Evolutionary conservation across 2,888 invertebrate genomes (phyloP).

Genomic region (Drosophila emarginata): DNA sequence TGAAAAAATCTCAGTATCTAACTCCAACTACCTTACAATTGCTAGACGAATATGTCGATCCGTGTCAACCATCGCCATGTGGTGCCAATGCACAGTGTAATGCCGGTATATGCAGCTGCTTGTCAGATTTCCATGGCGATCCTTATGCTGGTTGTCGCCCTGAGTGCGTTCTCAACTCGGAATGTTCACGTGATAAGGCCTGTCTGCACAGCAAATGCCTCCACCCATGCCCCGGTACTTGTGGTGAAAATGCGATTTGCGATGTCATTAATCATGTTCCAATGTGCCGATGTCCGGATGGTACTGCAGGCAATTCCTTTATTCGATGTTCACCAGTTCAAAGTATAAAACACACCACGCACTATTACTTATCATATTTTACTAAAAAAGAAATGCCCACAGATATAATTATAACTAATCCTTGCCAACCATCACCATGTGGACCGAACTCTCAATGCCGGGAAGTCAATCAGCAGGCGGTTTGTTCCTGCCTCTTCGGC

Average conservation of each 20-base stretch:
- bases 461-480: conserved; percentile 88
- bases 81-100: conserved; percentile 87
- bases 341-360: conserved; percentile 40
- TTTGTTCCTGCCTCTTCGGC: conserved; percentile 88
- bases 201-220: conserved; percentile 89
- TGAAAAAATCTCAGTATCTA: background rate
- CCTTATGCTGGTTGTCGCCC: conserved; percentile 88
- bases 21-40: background rate
- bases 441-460: conserved; percentile 91
- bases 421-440: conserved; percentile 89
- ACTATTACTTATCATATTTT: no score
- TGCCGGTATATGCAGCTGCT: conserved; percentile 88
- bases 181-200: conserved; percentile 87
- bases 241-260: conserved; percentile 88
- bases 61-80: conserved; percentile 88
- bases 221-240: conserved; percentile 89
- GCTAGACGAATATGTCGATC: conserved; percentile 82
- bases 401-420: conserved; percentile 83
- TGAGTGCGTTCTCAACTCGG: conserved; percentile 88
- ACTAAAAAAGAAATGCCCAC: conserved; percentile 28
- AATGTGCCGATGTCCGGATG: conserved; percentile 85
- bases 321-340: conserved; percentile 82
- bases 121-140: conserved; percentile 86
- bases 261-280: conserved; percentile 89
- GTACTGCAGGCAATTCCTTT: conserved; percentile 87